Evolutionary conservation across 2,888 invertebrate species (phyloP), one percentile per base, ranked within the genome.

Genomic region (Nemotelus nigrinus): DNA sequence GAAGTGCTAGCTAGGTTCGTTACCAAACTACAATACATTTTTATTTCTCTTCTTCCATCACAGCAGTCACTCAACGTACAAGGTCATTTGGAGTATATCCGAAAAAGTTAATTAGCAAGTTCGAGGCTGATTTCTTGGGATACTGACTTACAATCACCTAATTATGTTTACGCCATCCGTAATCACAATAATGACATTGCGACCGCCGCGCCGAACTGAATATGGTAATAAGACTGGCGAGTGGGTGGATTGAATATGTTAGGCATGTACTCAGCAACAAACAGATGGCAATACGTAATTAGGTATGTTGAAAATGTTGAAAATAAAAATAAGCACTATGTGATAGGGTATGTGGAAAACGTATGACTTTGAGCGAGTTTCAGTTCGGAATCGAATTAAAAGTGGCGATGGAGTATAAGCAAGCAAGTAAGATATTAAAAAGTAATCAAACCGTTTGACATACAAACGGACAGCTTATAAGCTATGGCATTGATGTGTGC

Each of bases 21-120:
- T 25, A 25, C 25, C 25, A 25, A 25, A 25, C 25, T 25, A 25
- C 25, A 25, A 25, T 25, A 25, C 25, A 25, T 25, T 25, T 25
- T 25, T 25, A 25, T 25, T 25, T 25, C 25, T 25, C 25, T 25
- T 25, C 25, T 25, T 25, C 25, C 25, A 25, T 25, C 25, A 25
- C 25, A 25, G 25, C 25, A 25, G 25, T 25, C 25, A 25, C 25
- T 25, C 25, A 25, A 25, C 25, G 25, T 25, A 48, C 74, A 74
- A 74, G 74, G 74, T 74, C 74, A 63, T 60, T 47, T n/a, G 6
- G 7, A 60, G 60, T 41, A 8, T 25, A 72, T 58, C 5, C n/a
- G 58, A 63, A 74, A 74, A 74, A 63, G 72, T 74, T 74, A 74
- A 74, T 74, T 74, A 74, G 48, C 74, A 60, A 63, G 74, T 74